Conservation (phyloP, 2,888 invertebrate species). For the Schizotus pectinicornis region DNA sequence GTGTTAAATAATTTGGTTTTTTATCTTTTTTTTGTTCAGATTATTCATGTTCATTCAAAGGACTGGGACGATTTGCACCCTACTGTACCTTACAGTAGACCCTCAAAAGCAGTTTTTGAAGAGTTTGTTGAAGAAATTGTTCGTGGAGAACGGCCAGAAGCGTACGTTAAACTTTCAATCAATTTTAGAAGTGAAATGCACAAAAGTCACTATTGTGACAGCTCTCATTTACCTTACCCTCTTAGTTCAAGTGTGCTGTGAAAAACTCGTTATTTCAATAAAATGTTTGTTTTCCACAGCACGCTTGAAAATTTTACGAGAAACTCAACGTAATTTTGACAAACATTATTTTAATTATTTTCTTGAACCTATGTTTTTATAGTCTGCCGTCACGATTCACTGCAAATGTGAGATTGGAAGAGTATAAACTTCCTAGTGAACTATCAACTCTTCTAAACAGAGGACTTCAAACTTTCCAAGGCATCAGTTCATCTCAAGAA, state of each 20-base stretch:
- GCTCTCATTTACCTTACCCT: too few relatives aligned
- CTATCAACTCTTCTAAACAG: conserved; percentile 29
- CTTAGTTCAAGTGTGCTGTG: too few relatives aligned
- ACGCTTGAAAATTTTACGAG: too few relatives aligned
- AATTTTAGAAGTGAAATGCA: background rate
- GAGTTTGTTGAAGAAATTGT: conserved; percentile 26
- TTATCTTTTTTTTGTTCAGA: conserved; percentile 14
- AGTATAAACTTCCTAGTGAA: conserved; percentile 23
- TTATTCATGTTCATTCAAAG: conserved; percentile 34
- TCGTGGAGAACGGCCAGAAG: conserved; percentile 23
- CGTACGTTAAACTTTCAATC: conserved; percentile 1
- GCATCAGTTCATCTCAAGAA: conserved; percentile 18
- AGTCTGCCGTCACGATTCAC: too few relatives aligned
- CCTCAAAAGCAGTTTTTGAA: conserved; percentile 3
- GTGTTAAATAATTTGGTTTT: background rate
- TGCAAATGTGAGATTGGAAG: background rate
- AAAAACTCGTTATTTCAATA: too few relatives aligned
- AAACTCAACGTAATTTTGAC: too few relatives aligned
- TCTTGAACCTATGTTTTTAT: too few relatives aligned
- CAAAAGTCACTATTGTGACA: background rate
- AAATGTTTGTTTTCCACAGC: too few relatives aligned
- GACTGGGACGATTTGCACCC: conserved; percentile 35
- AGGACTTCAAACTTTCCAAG: conserved; percentile 26
- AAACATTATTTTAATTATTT: too few relatives aligned
- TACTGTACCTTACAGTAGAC: conserved; percentile 24